Evolutionary conservation across 2,797 vertebrate species (phyloP).

Genomic region (Brachyrhaphis roseni): DNA sequence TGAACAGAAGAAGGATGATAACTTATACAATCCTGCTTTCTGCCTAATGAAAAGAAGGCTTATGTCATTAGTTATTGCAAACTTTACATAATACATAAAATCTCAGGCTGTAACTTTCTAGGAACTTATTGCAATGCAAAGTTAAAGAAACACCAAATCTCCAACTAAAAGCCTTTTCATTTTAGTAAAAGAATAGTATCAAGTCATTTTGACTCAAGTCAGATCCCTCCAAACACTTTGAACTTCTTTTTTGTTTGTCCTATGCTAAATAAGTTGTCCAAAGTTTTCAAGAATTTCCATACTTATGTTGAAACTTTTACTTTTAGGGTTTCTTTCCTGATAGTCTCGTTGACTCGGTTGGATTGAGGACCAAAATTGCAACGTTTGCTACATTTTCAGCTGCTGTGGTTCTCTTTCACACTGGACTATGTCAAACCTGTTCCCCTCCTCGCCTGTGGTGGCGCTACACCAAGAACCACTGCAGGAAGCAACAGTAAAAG

Average conservation of each 20-base stretch:
- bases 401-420: background rate
- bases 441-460: background rate
- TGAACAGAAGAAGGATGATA: constrained; percentile 28
- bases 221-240: background rate
- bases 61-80: background rate
- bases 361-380: background rate
- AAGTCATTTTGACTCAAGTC: background rate
- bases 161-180: background rate
- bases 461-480: background rate
- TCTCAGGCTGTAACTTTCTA: background rate
- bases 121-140: background rate
- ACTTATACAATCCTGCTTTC: constrained; percentile 19
- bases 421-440: background rate
- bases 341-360: background rate
- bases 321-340: background rate
- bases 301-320: background rate
- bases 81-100: background rate
- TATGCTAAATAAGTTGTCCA: background rate
- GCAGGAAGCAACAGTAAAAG: background rate
- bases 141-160: background rate
- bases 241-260: background rate
- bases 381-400: background rate
- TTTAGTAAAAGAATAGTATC: background rate
- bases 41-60: constrained; percentile 37
- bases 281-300: too few species aligned